Evolutionary conservation across 2,888 invertebrate genomes (phyloP).

Genomic region (Idaea biselata): DNA sequence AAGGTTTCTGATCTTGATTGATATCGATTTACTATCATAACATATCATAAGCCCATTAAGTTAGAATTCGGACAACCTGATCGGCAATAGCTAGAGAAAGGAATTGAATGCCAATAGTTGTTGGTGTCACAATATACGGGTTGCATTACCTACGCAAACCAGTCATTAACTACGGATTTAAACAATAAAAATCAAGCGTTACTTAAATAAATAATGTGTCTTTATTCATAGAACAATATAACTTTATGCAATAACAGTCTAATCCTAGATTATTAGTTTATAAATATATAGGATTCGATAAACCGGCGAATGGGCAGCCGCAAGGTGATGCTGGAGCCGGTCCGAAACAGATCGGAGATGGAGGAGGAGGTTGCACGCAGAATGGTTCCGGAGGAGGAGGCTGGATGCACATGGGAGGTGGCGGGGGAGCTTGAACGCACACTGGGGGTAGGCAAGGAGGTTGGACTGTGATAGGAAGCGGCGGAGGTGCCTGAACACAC

Average conservation of each 20-base stretch:
- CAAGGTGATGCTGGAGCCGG: conserved; percentile 30
- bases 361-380: conserved; percentile 53
- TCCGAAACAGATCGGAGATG: conserved; percentile 47
- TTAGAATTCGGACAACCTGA: background rate
- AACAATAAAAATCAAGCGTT: background rate
- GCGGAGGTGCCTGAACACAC: conserved; percentile 60
- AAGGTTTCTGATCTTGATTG: background rate
- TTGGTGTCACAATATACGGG: background rate
- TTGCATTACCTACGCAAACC: background rate
- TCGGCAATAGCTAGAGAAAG: background rate
- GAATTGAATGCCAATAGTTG: background rate
- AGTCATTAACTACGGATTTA: background rate
- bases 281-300: conserved; percentile 35
- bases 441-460: conserved; percentile 61
- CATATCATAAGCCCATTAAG: background rate
- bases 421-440: conserved; percentile 59
- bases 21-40: background rate
- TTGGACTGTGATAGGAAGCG: conserved; percentile 56
- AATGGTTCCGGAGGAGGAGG: conserved; percentile 61
- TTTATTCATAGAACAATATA: background rate
- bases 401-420: conserved; percentile 55
- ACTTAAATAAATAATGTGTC: background rate
- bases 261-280: conserved; percentile 23
- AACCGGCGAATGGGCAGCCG: conserved; percentile 26
- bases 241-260: background rate